Base-by-base conservation (phyloP, 1,140 invertebrate genomes). In the Carposina sasakii region DNA sequence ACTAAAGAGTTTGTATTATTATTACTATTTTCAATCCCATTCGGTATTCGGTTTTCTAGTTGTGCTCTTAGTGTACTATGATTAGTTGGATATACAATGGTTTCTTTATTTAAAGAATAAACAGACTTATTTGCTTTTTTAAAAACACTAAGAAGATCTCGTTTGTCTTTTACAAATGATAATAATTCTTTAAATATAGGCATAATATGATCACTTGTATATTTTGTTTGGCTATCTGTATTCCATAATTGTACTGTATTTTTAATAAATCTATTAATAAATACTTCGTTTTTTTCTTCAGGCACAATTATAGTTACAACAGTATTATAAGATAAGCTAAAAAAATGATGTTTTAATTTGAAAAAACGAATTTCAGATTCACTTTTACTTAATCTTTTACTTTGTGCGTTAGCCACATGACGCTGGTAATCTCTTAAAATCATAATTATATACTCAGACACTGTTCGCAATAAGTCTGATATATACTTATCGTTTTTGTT, bases 241-340 rank as follows among this genome's bases (percentile, higher is more conserved):
- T 31, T 30, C 15, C 31, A 41, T 9, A 52, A 21, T 40, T 21
- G 37, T 4, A 60, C 26, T 13, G 46, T 46, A 2, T 52, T 33
- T 1, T 40, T 24, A 17, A 52, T 33, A 41, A 55, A 60, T 16
- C 23, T 30, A 19, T 47, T 20, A 2, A 34, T 44, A 39, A 60
- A 55, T 20, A 5, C 9, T 8, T 8, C 8, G 20, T 45, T 44
- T 9, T 50, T 42, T 23, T 49, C 36, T 43, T 52, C 20, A 13
- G 49, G 53, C n/a, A 60, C 12, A 23, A 60, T 46, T 10, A 60
- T 37, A 24, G 24, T 24, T 10, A 36, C 33, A 2, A 52, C 31
- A 17, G 34, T 43, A 9, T 12, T n/a, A 43, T 26, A 60, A 9
- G 46, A 49, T 22, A 60, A 31, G 24, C 50, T 24, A 39, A 54